Conservation (phyloP, 2,113 vertebrate species). For the Sardina pilchardus region DNA sequence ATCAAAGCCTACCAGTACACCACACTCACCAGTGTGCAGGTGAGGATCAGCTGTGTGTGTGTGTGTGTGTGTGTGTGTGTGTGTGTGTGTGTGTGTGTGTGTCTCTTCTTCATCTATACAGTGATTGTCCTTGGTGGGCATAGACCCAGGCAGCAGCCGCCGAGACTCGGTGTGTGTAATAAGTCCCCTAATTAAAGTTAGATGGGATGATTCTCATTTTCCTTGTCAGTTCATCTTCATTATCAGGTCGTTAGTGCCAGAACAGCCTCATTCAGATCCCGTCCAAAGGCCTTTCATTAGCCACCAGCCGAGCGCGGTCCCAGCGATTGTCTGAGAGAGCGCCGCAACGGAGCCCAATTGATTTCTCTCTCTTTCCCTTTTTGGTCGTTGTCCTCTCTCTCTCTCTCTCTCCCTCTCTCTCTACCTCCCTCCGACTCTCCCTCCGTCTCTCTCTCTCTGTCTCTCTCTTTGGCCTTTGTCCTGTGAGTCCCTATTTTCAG, state of each 20-base stretch:
- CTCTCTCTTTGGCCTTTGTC: neutral
- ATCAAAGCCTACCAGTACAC: slow-evolving; percentile 97
- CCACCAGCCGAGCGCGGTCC: slow-evolving; percentile 22
- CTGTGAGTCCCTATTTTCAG: neutral
- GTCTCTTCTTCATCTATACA: neutral
- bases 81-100: neutral
- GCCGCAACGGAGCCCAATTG: slow-evolving; percentile 28
- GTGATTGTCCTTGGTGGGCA: neutral
- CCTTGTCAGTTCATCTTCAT: slow-evolving; percentile 35
- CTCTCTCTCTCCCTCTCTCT: neutral
- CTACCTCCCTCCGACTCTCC: neutral
- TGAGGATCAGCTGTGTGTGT: slow-evolving; percentile 60
- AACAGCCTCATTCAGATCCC: slow-evolving; percentile 26
- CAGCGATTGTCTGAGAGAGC: slow-evolving; percentile 38
- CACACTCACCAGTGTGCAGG: slow-evolving; percentile 92
- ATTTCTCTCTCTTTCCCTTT: slow-evolving; percentile 26
- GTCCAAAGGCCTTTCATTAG: slow-evolving; percentile 36
- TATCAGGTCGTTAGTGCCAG: slow-evolving; percentile 27
- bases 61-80: neutral
- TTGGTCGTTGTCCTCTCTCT: neutral
- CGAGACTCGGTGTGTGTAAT: neutral
- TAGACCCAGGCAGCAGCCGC: neutral
- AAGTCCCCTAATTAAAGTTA: slow-evolving; percentile 20
- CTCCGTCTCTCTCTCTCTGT: neutral
- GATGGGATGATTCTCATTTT: slow-evolving; percentile 18